Evolutionary conservation across 2,113 vertebrate species (phyloP).

Genomic region (Carassius gibelio): DNA sequence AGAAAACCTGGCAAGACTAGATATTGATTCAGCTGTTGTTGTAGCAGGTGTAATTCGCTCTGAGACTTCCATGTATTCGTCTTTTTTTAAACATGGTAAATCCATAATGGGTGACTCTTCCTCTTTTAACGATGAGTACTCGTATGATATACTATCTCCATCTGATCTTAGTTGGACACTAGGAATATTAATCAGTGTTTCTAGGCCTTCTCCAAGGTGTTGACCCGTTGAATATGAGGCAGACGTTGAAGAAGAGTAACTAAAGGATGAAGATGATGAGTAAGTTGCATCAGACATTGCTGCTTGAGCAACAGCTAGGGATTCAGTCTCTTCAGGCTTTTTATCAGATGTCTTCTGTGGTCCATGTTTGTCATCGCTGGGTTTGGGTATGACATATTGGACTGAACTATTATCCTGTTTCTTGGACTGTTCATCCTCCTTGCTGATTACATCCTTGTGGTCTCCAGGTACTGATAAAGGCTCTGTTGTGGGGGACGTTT

Average conservation of each 20-base stretch:
- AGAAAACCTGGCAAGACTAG: constrained; percentile 71
- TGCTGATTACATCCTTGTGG: constrained; percentile 41
- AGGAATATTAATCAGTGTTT: constrained; percentile 46
- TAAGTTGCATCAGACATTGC: constrained; percentile 61
- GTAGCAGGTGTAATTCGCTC: constrained; percentile 72
- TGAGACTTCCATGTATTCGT: constrained; percentile 90
- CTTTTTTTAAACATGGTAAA: constrained; percentile 73
- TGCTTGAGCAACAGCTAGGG: constrained; percentile 68
- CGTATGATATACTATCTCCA: constrained; percentile 61
- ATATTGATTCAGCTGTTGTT: constrained; percentile 70
- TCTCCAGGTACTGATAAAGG: background rate
- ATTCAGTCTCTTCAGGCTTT: constrained; percentile 62
- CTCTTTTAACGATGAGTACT: constrained; percentile 74
- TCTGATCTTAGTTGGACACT: constrained; percentile 63
- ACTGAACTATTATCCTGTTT: constrained; percentile 52
- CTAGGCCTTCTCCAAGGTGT: constrained; percentile 58
- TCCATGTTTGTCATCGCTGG: constrained; percentile 58
- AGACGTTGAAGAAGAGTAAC: constrained; percentile 67
- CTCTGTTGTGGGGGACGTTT: constrained; percentile 12
- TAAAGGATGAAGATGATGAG: constrained; percentile 70
- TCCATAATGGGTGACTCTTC: constrained; percentile 71
- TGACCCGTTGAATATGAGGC: constrained; percentile 62
- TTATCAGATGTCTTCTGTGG: constrained; percentile 48
- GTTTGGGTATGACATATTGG: constrained; percentile 52
- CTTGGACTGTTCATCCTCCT: constrained; percentile 36